A percentile compares a stretch with the other conserved stretches of the same genome.
phyloP scores from a whole-genome alignment of 2,797 vertebrate species.

The Cetoscarus ocellatus region DNA sequence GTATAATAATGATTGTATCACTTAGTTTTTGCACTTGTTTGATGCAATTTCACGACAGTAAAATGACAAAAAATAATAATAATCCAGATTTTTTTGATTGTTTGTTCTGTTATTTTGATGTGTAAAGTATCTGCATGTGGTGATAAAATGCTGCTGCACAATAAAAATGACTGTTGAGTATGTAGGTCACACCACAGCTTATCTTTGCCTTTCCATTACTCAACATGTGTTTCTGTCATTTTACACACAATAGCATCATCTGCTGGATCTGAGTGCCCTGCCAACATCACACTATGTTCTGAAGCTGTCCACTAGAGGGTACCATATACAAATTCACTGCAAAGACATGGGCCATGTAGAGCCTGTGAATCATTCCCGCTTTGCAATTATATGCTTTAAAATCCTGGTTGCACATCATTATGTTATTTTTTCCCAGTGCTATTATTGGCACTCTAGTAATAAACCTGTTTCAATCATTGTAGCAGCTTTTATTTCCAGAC shows the following conservation, averaged over 20 bases:
- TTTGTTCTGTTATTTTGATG: no score
- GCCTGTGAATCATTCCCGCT: background rate
- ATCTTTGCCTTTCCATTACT: constrained; percentile 11
- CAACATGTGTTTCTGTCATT: constrained; percentile 29
- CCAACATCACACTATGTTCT: constrained; percentile 10
- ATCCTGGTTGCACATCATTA: background rate
- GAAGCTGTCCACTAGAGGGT: constrained; percentile 65
- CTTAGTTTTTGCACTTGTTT: no score
- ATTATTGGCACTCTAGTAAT: background rate
- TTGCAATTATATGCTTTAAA: background rate
- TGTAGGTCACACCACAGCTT: background rate
- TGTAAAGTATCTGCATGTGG: background rate
- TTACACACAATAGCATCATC: constrained; percentile 47
- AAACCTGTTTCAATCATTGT: background rate
- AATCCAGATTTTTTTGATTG: no score
- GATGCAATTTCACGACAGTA: no score
- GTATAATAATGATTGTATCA: no score
- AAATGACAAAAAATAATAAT: no score
- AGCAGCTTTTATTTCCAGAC: background rate
- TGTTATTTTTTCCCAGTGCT: background rate
- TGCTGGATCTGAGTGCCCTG: constrained; percentile 23
- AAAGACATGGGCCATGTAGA: constrained; percentile 15
- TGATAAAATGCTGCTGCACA: background rate
- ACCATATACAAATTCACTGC: constrained; percentile 23
- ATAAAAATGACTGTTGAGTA: constrained; percentile 11